Evolutionary conservation across 2,113 vertebrate species (phyloP), one percentile per base, ranked within the genome.

Genomic region (Ciconia stormi): DNA sequence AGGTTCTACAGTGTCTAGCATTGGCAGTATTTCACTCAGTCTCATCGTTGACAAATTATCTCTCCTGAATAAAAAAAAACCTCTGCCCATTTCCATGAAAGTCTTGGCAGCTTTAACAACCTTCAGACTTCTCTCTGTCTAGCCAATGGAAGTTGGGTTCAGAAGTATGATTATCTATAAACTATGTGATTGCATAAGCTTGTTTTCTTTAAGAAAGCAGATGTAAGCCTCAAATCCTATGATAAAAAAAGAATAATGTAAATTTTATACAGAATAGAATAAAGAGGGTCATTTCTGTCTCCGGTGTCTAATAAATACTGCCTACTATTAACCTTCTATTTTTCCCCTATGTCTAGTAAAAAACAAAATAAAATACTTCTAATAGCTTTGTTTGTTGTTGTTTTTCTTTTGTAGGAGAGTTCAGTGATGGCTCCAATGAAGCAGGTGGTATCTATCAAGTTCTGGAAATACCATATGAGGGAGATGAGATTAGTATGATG

Each of bases 391-490:
- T 10, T 93, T 44, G 10, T 38, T 86, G 21, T 72, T 73, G 11
- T 66, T 83, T 71, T 55, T 95, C 27, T 73, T 34, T 87, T 97
- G 22, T 77, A 99, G 99, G 99, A n/a, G 99, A 99, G 97, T 99
- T 99, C 97, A 99, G 99, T 56, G 99, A 99, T 73, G 99, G 99
- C 71, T 99, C 99, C 66, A 99, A 99, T 53, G 99, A 99, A 96
- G 99, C 99, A 13, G 99, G 99, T 3, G 99, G 99, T 13, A 99
- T 99, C 91, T 99, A 99, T 96, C 99, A 99, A 98, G 99, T 99
- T 26, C 92, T 99, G 91, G 99, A 99, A 98, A 99, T 99, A 95
- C 99, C 99, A 0, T 99, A 99, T 19, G 99, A 99, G 80, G 99
- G 99, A 21, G 99, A 99, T 61, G 99, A 99, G 88, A 98, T 99